These are phyloP conservation scores for Ivindomyrus marchei DNA, from an alignment of 2,113 vertebrate species.

Conservation along the genomic window DNA sequence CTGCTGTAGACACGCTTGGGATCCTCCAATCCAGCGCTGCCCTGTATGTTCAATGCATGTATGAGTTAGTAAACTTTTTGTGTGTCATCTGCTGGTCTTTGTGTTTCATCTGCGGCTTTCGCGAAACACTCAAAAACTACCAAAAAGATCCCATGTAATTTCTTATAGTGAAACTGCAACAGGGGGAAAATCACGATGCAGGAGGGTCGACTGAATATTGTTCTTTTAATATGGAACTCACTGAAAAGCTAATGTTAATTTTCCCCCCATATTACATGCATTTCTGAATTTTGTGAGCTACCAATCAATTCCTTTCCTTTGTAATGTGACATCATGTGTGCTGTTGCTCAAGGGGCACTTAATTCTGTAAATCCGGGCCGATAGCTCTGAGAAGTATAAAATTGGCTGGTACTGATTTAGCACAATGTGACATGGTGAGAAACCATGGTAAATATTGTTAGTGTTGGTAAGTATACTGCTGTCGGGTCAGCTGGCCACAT, in stretches of 20 bases:
- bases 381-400: background rate
- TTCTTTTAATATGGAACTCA: background rate
- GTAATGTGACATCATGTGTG: background rate
- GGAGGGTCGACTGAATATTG: background rate
- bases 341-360: background rate
- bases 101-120: background rate
- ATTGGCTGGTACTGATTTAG: background rate
- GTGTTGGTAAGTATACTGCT: background rate
- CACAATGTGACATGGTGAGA: background rate
- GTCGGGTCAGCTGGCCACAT: background rate
- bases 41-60: background rate
- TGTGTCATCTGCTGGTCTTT: background rate
- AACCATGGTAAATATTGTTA: background rate
- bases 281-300: background rate
- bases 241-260: background rate
- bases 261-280: background rate
- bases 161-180: background rate
- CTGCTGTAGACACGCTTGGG: too few species aligned
- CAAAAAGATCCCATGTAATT: background rate
- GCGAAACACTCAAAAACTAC: background rate
- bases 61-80: background rate
- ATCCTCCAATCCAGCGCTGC: background rate
- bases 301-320: background rate
- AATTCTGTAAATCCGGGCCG: background rate
- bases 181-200: background rate